These are phyloP conservation scores for Solenodon paradoxus DNA, from an alignment of 2,113 vertebrate species.

Conservation along the genomic window DNA sequence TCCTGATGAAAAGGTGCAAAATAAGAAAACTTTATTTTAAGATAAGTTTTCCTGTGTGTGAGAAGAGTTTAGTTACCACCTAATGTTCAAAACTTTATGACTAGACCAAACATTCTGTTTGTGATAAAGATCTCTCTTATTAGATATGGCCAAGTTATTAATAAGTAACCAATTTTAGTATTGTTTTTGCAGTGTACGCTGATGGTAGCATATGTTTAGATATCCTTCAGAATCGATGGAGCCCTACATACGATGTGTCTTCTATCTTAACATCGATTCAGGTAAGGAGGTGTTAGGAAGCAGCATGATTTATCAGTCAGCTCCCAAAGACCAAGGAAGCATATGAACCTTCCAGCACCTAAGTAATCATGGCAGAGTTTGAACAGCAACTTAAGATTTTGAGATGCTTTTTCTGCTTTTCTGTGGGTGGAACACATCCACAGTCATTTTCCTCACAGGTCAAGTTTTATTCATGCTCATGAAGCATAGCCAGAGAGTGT, in stretches of 20 bases:
- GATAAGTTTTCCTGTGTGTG: neutral
- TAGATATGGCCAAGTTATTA: neutral
- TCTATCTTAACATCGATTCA: conserved; percentile 99
- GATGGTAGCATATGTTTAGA: conserved; percentile 99
- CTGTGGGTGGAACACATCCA: neutral
- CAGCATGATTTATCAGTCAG: neutral
- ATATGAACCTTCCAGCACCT: neutral
- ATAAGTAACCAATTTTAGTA: conserved; percentile 34
- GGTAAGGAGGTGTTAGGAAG: conserved; percentile 81
- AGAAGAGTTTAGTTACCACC: neutral
- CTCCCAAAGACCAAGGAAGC: neutral
- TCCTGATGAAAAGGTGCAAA: neutral
- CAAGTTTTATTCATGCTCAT: neutral
- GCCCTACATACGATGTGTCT: conserved; percentile 97
- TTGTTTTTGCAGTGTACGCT: conserved; percentile 92
- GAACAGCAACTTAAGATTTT: neutral
- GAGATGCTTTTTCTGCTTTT: neutral
- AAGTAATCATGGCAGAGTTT: neutral
- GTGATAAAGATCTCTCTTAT: neutral
- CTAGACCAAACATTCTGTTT: neutral
- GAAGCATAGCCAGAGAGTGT: neutral
- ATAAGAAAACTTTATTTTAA: neutral
- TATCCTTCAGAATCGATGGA: conserved; percentile 99
- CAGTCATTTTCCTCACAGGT: neutral
- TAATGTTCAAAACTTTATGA: neutral